These are phyloP conservation scores for Hippoglossus hippoglossus DNA, from an alignment of 2,797 vertebrate genomes.

Conservation along the genomic window DNA sequence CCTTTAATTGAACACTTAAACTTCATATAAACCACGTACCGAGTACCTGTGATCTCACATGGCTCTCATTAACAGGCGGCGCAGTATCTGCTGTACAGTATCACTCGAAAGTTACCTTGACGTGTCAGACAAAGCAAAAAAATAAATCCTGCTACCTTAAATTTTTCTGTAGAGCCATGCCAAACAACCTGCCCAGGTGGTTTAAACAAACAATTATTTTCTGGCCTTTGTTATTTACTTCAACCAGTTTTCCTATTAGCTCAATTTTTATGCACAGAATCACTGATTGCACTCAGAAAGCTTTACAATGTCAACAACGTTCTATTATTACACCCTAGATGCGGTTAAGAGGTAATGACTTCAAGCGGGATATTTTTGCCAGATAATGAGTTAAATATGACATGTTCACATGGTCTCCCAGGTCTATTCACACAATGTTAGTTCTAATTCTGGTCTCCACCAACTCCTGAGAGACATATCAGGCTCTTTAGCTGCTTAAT, in stretches of 20 bases:
- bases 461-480: no score
- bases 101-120: not conserved
- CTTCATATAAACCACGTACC: not conserved
- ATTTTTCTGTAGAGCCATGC: constrained; percentile 3
- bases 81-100: not conserved
- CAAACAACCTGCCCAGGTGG: constrained; percentile 1
- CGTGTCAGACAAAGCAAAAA: no score
- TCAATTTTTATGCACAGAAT: constrained; percentile 21
- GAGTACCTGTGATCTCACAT: not conserved
- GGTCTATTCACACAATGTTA: not conserved
- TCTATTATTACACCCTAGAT: not conserved
- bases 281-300: not conserved
- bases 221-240: constrained; percentile 45
- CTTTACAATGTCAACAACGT: not conserved
- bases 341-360: not conserved
- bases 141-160: not conserved
- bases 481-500: no score
- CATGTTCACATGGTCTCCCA: not conserved
- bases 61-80: not conserved
- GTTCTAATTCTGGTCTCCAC: not conserved
- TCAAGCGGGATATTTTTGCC: not conserved
- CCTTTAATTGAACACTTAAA: constrained; percentile 2
- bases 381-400: not conserved
- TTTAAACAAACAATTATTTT: constrained; percentile 30
- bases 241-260: constrained; percentile 12